Conservation (phyloP, 1,140 invertebrate genomes). For the Anagrus nilaparvatae region DNA sequence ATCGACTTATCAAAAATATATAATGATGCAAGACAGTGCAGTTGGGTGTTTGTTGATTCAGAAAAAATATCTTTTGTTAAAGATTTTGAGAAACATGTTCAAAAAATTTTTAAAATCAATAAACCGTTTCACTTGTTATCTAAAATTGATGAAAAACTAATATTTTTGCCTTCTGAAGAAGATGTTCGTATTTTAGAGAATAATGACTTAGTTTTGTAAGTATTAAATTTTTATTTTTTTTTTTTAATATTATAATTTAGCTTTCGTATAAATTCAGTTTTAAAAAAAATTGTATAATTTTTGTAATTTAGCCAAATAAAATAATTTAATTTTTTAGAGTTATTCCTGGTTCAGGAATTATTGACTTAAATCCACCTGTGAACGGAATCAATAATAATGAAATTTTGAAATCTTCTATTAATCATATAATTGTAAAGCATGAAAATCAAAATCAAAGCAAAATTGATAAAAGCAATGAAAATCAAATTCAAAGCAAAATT, state of each 20-base stretch:
- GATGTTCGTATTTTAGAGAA: constrained; percentile 24
- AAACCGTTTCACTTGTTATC: constrained; percentile 25
- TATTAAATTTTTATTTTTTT: no score
- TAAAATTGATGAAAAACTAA: constrained; percentile 18
- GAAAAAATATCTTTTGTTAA: constrained; percentile 19
- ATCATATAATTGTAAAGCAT: neutral
- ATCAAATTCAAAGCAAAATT: neutral
- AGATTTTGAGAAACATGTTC: constrained; percentile 23
- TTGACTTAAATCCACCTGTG: neutral
- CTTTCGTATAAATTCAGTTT: neutral
- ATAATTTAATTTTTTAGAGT: constrained; percentile 16
- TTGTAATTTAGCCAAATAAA: neutral
- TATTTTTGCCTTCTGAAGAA: constrained; percentile 24
- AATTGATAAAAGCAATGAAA: neutral
- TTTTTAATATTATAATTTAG: neutral
- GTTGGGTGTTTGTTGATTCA: constrained; percentile 25
- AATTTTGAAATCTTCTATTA: no score
- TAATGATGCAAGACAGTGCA: constrained; percentile 21
- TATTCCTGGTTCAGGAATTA: constrained; percentile 19
- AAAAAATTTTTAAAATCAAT: constrained; percentile 22
- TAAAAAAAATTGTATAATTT: neutral
- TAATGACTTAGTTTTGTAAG: constrained; percentile 20
- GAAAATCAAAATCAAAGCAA: neutral
- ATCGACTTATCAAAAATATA: constrained; percentile 26
- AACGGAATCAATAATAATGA: neutral